phyloP scores from a whole-genome alignment of 2,113 vertebrate species.

The Hirundichthys speculiger region DNA sequence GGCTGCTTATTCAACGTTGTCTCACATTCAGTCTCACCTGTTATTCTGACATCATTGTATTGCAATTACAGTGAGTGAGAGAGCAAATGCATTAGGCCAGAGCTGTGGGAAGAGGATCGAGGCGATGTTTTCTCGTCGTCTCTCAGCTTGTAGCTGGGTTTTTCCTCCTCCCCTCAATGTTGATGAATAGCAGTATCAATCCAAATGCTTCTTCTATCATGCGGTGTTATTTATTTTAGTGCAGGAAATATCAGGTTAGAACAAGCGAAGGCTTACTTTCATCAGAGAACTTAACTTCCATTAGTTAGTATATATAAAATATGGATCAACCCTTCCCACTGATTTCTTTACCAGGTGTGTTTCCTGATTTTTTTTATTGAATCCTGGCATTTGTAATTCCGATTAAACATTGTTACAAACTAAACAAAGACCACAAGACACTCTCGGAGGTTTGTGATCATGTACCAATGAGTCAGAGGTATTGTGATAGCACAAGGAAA shows the following conservation, averaged over 20 bases:
- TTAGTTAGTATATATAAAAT: too few species aligned
- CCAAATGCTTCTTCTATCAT: neutral
- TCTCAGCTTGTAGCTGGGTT: slow-evolving; percentile 13
- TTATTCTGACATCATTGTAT: slow-evolving; percentile 74
- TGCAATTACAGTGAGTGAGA: slow-evolving; percentile 78
- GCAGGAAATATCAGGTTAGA: neutral
- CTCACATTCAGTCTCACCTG: slow-evolving; percentile 74
- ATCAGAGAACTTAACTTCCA: too few species aligned
- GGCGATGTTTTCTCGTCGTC: slow-evolving; percentile 33
- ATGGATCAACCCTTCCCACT: too few species aligned
- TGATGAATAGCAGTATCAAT: neutral
- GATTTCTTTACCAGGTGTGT: too few species aligned
- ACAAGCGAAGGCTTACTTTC: too few species aligned
- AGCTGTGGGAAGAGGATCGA: slow-evolving; percentile 35
- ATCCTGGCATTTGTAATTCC: too few species aligned
- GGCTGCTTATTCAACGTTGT: slow-evolving; percentile 77
- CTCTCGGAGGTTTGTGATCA: too few species aligned
- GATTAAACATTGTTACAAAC: too few species aligned
- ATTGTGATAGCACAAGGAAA: too few species aligned
- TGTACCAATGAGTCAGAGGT: too few species aligned
- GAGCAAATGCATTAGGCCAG: slow-evolving; percentile 45
- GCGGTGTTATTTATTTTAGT: neutral
- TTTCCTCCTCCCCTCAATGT: slow-evolving; percentile 16
- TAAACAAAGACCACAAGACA: too few species aligned
- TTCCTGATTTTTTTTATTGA: too few species aligned